Base-by-base conservation (phyloP, 1,140 invertebrate genomes). In the Triops cancriformis region DNA sequence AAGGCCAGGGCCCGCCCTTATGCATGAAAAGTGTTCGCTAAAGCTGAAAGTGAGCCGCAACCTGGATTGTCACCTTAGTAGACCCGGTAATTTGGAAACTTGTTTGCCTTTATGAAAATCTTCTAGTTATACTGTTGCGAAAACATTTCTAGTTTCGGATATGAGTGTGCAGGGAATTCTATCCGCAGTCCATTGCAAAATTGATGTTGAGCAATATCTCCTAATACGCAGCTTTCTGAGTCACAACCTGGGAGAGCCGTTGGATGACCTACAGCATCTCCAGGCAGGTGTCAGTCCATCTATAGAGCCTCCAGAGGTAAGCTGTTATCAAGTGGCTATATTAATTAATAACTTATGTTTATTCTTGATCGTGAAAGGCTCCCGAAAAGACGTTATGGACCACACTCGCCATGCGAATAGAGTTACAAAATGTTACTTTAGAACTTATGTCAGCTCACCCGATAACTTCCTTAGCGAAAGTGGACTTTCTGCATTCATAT, bases 401-500 rank as follows among this genome's bases (percentile, higher is more conserved):
- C 10, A 87, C 88, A 41, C 90, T 91, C 9, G 94, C 91, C 0
- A 89, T 98, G 80, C 89, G 90, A 79, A 87, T 98, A 41, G 91
- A 97, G 82, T 85, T 98, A 5, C 89, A 94, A n/a, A 93, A 97
- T 84, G 95, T 98, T 0, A 92, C 90, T 0, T 85, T 97, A 5
- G 89, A 91, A 80, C 82, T 96, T 26, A 86, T 90, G 1, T 64
- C 43, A 11, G 76, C 73, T 27, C 81, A 81, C n/a, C 79, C 85
- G 41, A 87, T 89, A 73, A 85, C 87, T 1, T 90, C 93, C 7
- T 85, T 98, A 23, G 93, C 94, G 1, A 93, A 92, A 80, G 89
- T 98, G 76, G 94, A 97, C 84, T 98, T 98, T 83, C 94, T 98
- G 75, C 94, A 93, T 83, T 97, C 95, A 0, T 88, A 90, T 31